A percentile compares a stretch with the other conserved stretches of the same genome.
Evolutionary conservation across 2,113 vertebrate genomes (phyloP).

Genomic region (Aix galericulata): DNA sequence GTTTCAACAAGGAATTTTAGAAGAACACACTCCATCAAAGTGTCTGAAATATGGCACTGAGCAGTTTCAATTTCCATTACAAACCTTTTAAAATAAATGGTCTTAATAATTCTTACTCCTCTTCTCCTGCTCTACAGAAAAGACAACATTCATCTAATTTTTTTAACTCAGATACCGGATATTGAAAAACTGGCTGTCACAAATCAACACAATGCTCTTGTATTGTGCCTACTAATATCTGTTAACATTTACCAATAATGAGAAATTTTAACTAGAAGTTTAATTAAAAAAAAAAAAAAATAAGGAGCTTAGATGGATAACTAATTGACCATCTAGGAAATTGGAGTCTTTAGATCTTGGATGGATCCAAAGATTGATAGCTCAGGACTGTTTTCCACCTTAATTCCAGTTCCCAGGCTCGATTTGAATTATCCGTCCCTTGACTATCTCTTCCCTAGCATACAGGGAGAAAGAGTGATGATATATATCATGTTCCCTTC

Average conservation of each 20-base stretch:
- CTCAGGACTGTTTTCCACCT: not conserved
- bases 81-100: constrained; percentile 49
- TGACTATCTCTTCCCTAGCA: not conserved
- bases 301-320: not conserved
- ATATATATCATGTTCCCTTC: not conserved
- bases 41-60: constrained; percentile 40
- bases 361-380: not conserved
- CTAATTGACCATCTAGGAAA: not conserved
- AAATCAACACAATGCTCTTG: not conserved
- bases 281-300: not conserved
- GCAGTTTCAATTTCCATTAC: constrained; percentile 25
- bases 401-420: not conserved
- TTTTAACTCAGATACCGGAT: not conserved
- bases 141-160: constrained; percentile 36
- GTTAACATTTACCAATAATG: not conserved
- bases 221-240: not conserved
- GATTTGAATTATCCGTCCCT: not conserved
- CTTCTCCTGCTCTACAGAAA: not conserved
- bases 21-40: constrained; percentile 13
- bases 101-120: constrained; percentile 52
- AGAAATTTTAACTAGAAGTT: not conserved
- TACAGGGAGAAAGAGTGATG: not conserved
- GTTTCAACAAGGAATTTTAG: constrained; percentile 27
- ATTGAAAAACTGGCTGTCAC: constrained; percentile 11
- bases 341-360: not conserved